Evolutionary conservation across 2,797 vertebrate genomes (phyloP).

Genomic region (Eulemur mongoz): DNA sequence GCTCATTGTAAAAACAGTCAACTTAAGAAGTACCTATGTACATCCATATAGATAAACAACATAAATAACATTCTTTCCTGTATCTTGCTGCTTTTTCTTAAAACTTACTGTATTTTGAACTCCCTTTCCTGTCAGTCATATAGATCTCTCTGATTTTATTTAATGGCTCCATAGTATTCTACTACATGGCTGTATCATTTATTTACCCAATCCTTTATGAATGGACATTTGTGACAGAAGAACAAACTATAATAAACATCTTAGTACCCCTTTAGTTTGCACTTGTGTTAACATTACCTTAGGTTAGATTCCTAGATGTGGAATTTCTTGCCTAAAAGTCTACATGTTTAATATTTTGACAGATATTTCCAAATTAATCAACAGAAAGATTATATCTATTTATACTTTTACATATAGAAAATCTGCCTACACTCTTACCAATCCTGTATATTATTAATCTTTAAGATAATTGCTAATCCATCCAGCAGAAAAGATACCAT

Average conservation of each 20-base stretch:
- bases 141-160: not conserved
- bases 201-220: not conserved
- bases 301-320: not conserved
- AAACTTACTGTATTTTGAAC: not conserved
- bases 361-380: conserved; percentile 27
- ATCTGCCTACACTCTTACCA: not conserved
- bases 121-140: not conserved
- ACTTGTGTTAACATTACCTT: not conserved
- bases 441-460: not conserved
- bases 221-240: not conserved
- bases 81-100: not conserved
- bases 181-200: not conserved
- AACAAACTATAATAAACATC: not conserved
- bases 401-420: not conserved
- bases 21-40: not conserved
- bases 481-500: not conserved
- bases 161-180: not conserved
- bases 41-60: not conserved
- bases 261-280: not conserved
- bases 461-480: not conserved
- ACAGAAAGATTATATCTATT: not conserved
- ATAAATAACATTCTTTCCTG: not conserved
- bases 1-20: not conserved
- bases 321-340: conserved; percentile 1
- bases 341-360: not conserved